These are phyloP conservation scores for Pachyrhynchus sulphureomaculatus DNA, from an alignment of 1,140 invertebrate genomes.

Conservation along the genomic window DNA sequence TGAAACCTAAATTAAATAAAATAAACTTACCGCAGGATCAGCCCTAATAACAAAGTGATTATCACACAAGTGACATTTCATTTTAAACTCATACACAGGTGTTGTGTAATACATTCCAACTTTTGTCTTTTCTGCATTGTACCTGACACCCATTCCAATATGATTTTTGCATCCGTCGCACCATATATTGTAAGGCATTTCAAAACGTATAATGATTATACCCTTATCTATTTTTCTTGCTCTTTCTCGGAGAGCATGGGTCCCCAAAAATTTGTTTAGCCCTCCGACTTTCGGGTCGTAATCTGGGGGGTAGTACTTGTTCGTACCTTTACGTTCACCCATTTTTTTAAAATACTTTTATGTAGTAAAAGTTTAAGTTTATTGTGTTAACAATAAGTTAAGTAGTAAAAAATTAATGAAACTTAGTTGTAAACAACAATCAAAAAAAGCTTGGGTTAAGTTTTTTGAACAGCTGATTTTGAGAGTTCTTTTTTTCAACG, in stretches of 20 bases:
- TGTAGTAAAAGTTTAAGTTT: not conserved
- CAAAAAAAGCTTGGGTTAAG: too few relatives aligned
- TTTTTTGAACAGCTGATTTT: too few relatives aligned
- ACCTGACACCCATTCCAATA: constrained; percentile 98
- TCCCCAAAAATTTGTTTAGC: constrained; percentile 91
- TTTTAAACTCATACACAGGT: constrained; percentile 95
- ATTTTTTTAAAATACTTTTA: constrained; percentile 54
- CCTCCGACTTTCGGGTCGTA: constrained; percentile 93
- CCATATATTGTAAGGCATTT: constrained; percentile 99
- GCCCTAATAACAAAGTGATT: constrained; percentile 99
- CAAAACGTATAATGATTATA: constrained; percentile 98
- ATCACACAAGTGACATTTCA: constrained; percentile 99
- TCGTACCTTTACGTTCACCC: constrained; percentile 98
- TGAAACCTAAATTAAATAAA: not conserved
- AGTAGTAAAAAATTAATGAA: too few relatives aligned
- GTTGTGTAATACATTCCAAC: constrained; percentile 98
- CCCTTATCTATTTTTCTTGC: constrained; percentile 93
- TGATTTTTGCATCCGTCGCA: constrained; percentile 97
- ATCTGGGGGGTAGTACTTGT: constrained; percentile 98
- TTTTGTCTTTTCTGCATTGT: constrained; percentile 99
- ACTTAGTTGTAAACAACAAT: too few relatives aligned
- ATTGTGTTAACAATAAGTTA: too few relatives aligned
- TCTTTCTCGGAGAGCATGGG: constrained; percentile 93
- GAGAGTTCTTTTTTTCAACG: too few relatives aligned
- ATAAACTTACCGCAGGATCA: constrained; percentile 83